Evolutionary conservation across 1,140 invertebrate genomes (phyloP).

Genomic region (Pseudomyrmex flavicornis): DNA sequence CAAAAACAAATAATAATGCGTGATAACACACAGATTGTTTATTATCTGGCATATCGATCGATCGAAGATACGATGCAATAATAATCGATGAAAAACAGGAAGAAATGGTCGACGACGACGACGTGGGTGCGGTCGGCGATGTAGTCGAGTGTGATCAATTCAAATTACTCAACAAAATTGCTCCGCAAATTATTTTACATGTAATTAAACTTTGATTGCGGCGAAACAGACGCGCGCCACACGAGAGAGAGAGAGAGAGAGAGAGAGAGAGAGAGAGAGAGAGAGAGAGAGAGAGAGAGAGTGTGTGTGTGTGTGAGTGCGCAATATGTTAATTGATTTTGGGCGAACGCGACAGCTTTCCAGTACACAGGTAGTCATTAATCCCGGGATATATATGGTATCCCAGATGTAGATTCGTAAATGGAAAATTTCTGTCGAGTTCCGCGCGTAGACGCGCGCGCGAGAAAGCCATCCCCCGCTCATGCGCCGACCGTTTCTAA

Average conservation of each 20-base stretch:
- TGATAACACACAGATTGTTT: background rate
- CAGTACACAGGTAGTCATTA: constrained; percentile 6
- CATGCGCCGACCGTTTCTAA: constrained; percentile 18
- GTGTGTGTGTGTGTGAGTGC: background rate
- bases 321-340: constrained; percentile 56
- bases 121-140: too few species aligned
- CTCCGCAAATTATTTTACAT: constrained; percentile 49
- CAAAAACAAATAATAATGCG: background rate
- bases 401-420: constrained; percentile 17
- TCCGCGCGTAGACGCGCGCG: background rate
- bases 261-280: too few species aligned
- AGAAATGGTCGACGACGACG: background rate
- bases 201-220: constrained; percentile 53
- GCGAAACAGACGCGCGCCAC: background rate
- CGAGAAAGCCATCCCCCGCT: background rate
- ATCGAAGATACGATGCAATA: background rate
- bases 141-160: too few species aligned
- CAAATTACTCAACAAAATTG: background rate
- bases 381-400: background rate
- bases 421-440: constrained; percentile 46
- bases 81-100: background rate
- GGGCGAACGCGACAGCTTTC: constrained; percentile 3
- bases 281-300: too few species aligned
- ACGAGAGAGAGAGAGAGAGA: too few species aligned
- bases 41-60: background rate